These are phyloP conservation scores for Hirtodrosophila alboralis DNA, from an alignment of 2,888 invertebrate genomes.

Conservation along the genomic window DNA sequence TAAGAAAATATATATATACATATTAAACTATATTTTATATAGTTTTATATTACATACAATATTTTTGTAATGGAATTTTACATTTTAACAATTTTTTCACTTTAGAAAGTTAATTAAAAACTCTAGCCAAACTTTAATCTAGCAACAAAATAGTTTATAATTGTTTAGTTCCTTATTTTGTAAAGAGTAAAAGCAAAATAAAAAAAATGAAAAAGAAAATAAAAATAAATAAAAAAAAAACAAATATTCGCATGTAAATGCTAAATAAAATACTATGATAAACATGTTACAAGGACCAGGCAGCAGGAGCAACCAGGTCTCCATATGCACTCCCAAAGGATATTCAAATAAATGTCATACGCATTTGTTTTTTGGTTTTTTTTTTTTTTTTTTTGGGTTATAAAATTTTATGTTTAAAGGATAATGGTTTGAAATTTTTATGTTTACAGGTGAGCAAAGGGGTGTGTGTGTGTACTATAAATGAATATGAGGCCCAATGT, in stretches of 20 bases:
- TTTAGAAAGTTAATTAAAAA: no score
- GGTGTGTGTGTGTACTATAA: no score
- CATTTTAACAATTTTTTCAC: no score
- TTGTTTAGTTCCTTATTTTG: background rate
- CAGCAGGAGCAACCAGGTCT: slow-evolving; percentile 8
- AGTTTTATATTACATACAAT: no score
- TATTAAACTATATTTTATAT: no score
- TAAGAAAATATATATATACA: no score
- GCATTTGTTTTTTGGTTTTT: slow-evolving; percentile 72
- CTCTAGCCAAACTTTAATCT: no score
- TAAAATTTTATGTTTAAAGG: slow-evolving; percentile 80
- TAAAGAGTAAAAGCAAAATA: slow-evolving; percentile 30
- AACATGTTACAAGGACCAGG: slow-evolving; percentile 62
- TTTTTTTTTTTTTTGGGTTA: slow-evolving; percentile 58
- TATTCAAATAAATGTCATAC: slow-evolving; percentile 80
- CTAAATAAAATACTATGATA: slow-evolving; percentile 77
- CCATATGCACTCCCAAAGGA: slow-evolving; percentile 67
- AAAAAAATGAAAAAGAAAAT: slow-evolving; percentile 16
- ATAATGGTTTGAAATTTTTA: slow-evolving; percentile 79
- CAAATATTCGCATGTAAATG: slow-evolving; percentile 51
- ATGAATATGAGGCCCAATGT: slow-evolving; percentile 11
- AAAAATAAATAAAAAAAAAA: no score
- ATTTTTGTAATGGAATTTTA: no score
- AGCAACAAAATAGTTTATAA: background rate
- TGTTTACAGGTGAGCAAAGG: slow-evolving; percentile 79